These are phyloP conservation scores for Panulirus ornatus DNA, from an alignment of 1,140 invertebrate genomes.

Conservation along the genomic window DNA sequence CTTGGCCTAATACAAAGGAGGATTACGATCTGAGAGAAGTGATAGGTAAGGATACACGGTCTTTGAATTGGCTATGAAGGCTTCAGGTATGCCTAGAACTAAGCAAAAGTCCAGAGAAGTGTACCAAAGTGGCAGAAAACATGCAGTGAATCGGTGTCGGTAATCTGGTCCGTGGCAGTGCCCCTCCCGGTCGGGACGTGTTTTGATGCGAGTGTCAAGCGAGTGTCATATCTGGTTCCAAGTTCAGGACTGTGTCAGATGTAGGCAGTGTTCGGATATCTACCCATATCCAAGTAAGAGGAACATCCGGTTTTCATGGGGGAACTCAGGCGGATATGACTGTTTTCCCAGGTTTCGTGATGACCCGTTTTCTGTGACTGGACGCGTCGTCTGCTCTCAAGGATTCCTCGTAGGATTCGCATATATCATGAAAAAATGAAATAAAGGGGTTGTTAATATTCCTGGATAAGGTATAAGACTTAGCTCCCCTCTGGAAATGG, in stretches of 20 bases:
- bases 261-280: too few relatives aligned
- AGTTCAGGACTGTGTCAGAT: neutral
- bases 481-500: too few relatives aligned
- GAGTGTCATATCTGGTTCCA: constrained; percentile 20
- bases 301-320: constrained; percentile 36
- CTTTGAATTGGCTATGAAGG: neutral
- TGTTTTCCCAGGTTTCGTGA: constrained; percentile 4
- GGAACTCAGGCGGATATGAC: constrained; percentile 24
- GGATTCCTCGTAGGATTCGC: too few relatives aligned
- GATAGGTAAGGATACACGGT: constrained; percentile 85
- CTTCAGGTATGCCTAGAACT: neutral
- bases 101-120: neutral
- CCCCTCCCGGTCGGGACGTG: constrained; percentile 19
- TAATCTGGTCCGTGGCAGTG: neutral
- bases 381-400: constrained; percentile 36
- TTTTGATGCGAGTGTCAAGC: constrained; percentile 38
- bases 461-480: too few relatives aligned
- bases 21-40: constrained; percentile 96
- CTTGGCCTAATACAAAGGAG: constrained; percentile 94
- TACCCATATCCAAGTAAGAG: neutral
- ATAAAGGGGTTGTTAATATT: too few relatives aligned
- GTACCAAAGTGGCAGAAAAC: neutral
- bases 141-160: neutral
- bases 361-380: constrained; percentile 41
- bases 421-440: too few relatives aligned